Conservation (phyloP, 2,797 vertebrate genomes). For the Peromyscus eremicus region DNA sequence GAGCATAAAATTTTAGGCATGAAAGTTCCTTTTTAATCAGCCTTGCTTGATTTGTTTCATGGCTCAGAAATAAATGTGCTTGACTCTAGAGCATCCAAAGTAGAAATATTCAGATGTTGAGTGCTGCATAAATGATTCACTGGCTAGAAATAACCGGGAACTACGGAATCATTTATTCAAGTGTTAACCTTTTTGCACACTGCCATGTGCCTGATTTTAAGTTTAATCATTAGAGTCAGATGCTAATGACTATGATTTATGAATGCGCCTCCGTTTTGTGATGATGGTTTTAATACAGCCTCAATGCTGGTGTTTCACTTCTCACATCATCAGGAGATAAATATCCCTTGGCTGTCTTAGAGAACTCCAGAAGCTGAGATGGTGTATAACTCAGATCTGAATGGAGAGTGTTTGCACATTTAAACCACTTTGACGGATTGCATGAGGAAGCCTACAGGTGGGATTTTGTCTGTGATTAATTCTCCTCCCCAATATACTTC, state of each 20-base stretch:
- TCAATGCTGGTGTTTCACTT: constrained; percentile 1
- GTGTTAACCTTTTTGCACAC: background rate
- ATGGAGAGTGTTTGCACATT: background rate
- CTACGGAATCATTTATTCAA: constrained; percentile 8
- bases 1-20: constrained; percentile 45
- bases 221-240: constrained; percentile 18
- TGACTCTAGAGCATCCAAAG: background rate
- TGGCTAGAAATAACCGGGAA: background rate
- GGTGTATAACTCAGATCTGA: background rate
- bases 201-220: background rate
- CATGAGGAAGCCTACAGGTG: background rate
- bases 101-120: background rate
- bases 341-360: background rate
- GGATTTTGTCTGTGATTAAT: constrained; percentile 54
- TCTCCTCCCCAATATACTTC: background rate
- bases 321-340: background rate
- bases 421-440: background rate
- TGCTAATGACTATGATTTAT: constrained; percentile 23
- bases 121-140: background rate
- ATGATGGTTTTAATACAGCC: constrained; percentile 10
- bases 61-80: constrained; percentile 37
- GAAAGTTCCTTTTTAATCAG: constrained; percentile 49
- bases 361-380: background rate
- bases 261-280: background rate
- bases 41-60: constrained; percentile 10